Evolutionary conservation across 2,797 vertebrate genomes (phyloP).

Genomic region (Lithobates pipiens): DNA sequence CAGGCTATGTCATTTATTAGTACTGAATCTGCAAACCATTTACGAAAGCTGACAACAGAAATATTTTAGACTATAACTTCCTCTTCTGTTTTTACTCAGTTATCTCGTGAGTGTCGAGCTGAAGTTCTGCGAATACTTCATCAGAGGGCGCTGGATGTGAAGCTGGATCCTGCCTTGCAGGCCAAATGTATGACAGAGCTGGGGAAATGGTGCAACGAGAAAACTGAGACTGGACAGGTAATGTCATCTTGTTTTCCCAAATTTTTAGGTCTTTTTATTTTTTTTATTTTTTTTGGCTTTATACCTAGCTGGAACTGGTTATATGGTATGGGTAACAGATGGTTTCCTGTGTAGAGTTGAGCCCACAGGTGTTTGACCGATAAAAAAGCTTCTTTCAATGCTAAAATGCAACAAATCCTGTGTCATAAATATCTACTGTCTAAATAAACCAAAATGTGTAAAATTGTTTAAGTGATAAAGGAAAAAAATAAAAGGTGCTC

Average conservation of each 20-base stretch:
- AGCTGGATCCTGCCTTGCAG: slow-evolving; percentile 92
- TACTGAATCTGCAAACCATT: not conserved
- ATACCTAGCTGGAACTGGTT: too few relatives aligned
- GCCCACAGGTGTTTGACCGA: too few relatives aligned
- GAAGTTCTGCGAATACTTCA: slow-evolving; percentile 96
- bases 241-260: not conserved
- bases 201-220: slow-evolving; percentile 98
- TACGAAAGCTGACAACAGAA: not conserved
- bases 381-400: too few relatives aligned
- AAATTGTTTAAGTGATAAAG: too few relatives aligned
- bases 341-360: too few relatives aligned
- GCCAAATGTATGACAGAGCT: slow-evolving; percentile 93
- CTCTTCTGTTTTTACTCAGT: slow-evolving; percentile 69
- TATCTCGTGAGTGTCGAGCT: slow-evolving; percentile 93
- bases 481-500: too few relatives aligned
- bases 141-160: slow-evolving; percentile 95
- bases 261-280: too few relatives aligned
- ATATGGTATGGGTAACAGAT: too few relatives aligned
- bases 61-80: not conserved
- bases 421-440: too few relatives aligned
- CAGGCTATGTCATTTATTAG: not conserved
- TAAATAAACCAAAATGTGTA: too few relatives aligned
- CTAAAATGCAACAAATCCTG: too few relatives aligned
- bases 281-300: too few relatives aligned
- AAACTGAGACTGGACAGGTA: slow-evolving; percentile 91